Evolutionary conservation across 2,888 invertebrate genomes (phyloP), one percentile per base, ranked within the genome.

Genomic region (Linyphia triangularis): DNA sequence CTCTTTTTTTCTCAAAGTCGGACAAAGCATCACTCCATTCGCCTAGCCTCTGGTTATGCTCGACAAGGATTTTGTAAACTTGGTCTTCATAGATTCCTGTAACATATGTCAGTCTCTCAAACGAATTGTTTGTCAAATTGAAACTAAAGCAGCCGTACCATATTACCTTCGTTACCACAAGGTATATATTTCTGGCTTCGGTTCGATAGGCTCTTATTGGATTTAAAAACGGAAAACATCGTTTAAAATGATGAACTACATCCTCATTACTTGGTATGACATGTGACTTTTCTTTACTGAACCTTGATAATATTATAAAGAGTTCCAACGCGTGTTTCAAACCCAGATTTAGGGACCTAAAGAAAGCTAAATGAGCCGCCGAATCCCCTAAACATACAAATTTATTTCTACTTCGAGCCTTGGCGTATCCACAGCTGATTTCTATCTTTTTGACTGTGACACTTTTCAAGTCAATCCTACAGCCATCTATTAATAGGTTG

Each of bases 351-450:
- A 77, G n/a, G 26, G 77, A 77, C n/a, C 37, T 63, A 40, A 77
- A 77, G 24, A 77, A 77, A 3, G 77, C 77, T 16, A 77, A 63
- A 77, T 77, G 63, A 40, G 33, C 59, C 4, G 77, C 77, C 13
- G 63, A 37, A 40, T 77, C 77, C 1, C 77, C 77, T 22, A 77
- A 33, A 9, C 77, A 77, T 59, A 77, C 40, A 7, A 63, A 63
- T 61, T 63, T 37, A 16, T 19, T 2, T 2, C 40, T 63, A 26
- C 77, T 77, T 40, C 77, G 33, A n/a, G 10, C 13, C 16, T 77
- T 77, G 9, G 77, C 63, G 7, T 77, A 77, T n/a, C 77, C 63
- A 63, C 77, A 77, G 26, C 77, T 77, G 16, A 77, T 77, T 24
- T 33, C 43, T 16, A 77, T 77, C 26, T 77, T 77, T 77, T 77